A percentile compares a stretch with the other conserved stretches of the same genome.
These are phyloP conservation scores for Eupithecia inturbata DNA, from an alignment of 2,888 invertebrate species.

Conservation along the genomic window DNA sequence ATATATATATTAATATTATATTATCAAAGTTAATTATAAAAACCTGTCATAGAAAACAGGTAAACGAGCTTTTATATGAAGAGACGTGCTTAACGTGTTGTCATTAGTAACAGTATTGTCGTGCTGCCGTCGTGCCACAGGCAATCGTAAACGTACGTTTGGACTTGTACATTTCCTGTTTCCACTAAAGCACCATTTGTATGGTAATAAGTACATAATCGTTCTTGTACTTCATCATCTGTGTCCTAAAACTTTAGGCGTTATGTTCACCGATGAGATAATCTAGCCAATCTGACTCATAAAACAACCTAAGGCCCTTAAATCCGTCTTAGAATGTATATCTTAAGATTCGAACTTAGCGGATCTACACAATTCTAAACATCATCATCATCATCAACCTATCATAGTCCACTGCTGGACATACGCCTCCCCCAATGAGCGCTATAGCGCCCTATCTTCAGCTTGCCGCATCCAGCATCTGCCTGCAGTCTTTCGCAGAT, in stretches of 20 bases:
- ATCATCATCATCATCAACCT: too few relatives aligned
- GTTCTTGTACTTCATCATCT: not conserved
- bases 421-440: too few relatives aligned
- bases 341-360: not conserved
- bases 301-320: conserved; percentile 4
- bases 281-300: not conserved
- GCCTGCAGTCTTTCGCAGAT: too few relatives aligned
- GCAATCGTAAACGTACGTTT: conserved; percentile 13
- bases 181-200: conserved; percentile 3
- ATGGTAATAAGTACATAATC: conserved; percentile 1
- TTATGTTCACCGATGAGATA: not conserved
- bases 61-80: conserved; percentile 55
- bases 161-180: conserved; percentile 22
- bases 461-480: too few relatives aligned
- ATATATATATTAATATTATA: too few relatives aligned
- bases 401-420: too few relatives aligned
- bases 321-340: conserved; percentile 10
- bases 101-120: conserved; percentile 39
- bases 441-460: too few relatives aligned
- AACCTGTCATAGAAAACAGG: conserved; percentile 46
- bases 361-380: not conserved
- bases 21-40: conserved; percentile 32
- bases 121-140: conserved; percentile 32
- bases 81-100: conserved; percentile 53
- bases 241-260: not conserved